Conservation (phyloP, 2,888 invertebrate species). For the Exephanes ischioxanthus region DNA sequence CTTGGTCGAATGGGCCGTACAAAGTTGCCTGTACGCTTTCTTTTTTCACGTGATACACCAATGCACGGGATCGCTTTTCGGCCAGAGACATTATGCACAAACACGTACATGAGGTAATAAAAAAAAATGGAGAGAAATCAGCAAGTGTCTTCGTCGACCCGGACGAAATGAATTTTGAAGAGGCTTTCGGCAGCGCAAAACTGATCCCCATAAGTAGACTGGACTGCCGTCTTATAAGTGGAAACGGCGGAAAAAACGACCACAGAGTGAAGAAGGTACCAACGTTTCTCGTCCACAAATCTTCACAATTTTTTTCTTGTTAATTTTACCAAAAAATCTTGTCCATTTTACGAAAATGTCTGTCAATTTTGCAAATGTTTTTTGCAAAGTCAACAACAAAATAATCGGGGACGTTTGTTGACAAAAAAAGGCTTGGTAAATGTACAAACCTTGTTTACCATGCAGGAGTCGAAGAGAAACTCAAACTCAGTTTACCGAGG, state of each 20-base stretch:
- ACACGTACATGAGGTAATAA: conserved; percentile 28
- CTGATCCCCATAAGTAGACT: background rate
- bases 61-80: conserved; percentile 11
- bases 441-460: no score
- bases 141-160: conserved; percentile 16
- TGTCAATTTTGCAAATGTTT: no score
- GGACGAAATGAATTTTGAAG: conserved; percentile 35
- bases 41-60: conserved; percentile 23
- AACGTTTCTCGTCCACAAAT: no score
- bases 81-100: conserved; percentile 47
- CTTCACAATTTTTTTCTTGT: no score
- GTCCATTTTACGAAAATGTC: no score
- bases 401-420: background rate
- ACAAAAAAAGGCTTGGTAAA: no score
- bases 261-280: background rate
- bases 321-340: no score
- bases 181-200: background rate
- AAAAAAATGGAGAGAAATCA: background rate
- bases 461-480: background rate
- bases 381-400: background rate
- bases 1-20: conserved; percentile 39
- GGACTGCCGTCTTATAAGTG: background rate
- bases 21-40: conserved; percentile 12
- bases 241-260: conserved; percentile 31
- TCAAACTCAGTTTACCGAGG: conserved; percentile 10